These are phyloP conservation scores for Rhyacichthys aspro DNA, from an alignment of 2,797 vertebrate species.

Conservation along the genomic window DNA sequence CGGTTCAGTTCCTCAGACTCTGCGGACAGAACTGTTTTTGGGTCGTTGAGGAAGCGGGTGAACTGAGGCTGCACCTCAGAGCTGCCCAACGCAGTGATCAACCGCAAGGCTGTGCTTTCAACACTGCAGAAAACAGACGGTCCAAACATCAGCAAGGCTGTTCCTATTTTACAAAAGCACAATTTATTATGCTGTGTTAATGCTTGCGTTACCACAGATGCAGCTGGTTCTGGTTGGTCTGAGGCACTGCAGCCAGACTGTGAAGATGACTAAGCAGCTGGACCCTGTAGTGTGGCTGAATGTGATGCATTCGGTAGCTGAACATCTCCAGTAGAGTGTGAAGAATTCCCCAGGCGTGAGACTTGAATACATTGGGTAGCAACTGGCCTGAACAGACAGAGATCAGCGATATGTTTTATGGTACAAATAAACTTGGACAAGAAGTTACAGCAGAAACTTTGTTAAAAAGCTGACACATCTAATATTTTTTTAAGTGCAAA, in stretches of 20 bases:
- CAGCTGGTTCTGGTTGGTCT: conserved; percentile 98
- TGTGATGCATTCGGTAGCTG: conserved; percentile 99
- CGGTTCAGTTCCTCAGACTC: conserved; percentile 98
- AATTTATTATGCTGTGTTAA: background rate
- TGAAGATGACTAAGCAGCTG: conserved; percentile 97
- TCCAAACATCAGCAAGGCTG: background rate
- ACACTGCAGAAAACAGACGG: conserved; percentile 77
- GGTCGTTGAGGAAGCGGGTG: conserved; percentile 96
- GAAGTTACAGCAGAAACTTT: background rate
- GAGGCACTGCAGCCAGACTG: conserved; percentile 93
- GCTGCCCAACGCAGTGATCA: conserved; percentile 96
- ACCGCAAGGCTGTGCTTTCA: conserved; percentile 93
- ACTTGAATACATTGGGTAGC: conserved; percentile 97
- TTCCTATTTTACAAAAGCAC: background rate
- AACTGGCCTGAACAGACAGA: conserved; percentile 86
- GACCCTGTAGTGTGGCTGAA: conserved; percentile 97
- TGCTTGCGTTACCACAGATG: conserved; percentile 90
- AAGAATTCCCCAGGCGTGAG: conserved; percentile 96
- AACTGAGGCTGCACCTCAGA: conserved; percentile 98
- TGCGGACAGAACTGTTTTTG: conserved; percentile 94
- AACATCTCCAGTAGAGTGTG: conserved; percentile 99
- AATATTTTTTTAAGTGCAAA: background rate
- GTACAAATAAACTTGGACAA: background rate
- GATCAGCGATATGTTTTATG: background rate
- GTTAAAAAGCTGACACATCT: no score